These are phyloP conservation scores for Halesus radiatus DNA, from an alignment of 1,140 invertebrate species.

Conservation along the genomic window DNA sequence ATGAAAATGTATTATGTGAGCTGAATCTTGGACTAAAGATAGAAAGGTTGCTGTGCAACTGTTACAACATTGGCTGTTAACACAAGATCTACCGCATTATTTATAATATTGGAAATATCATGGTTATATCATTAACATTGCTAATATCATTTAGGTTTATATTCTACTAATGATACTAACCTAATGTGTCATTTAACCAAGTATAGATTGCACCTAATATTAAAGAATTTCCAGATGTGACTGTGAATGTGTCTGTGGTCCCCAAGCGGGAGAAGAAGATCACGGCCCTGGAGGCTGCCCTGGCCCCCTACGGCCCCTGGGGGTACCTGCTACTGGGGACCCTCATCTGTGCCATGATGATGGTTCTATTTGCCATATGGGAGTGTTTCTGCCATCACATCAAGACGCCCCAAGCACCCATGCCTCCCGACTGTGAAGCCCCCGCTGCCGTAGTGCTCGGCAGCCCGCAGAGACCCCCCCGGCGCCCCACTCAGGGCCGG, in stretches of 20 bases:
- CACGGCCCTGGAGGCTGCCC: constrained; percentile 63
- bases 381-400: constrained; percentile 64
- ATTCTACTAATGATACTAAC: too few relatives aligned
- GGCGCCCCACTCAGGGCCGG: constrained; percentile 13
- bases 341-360: constrained; percentile 69
- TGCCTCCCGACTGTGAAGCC: constrained; percentile 53
- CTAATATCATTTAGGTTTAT: constrained; percentile 21
- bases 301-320: constrained; percentile 72
- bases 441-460: constrained; percentile 44
- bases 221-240: constrained; percentile 22
- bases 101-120: background rate
- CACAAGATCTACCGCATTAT: too few relatives aligned
- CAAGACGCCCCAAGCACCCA: constrained; percentile 55
- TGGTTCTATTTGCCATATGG: constrained; percentile 72
- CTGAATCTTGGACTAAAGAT: too few relatives aligned
- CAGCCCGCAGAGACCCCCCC: constrained; percentile 59
- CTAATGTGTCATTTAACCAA: too few relatives aligned
- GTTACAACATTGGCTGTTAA: too few relatives aligned
- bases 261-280: constrained; percentile 45
- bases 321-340: constrained; percentile 72
- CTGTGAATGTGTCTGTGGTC: constrained; percentile 49
- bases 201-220: too few relatives aligned
- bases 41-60: too few relatives aligned
- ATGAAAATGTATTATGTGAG: too few relatives aligned
- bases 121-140: constrained; percentile 13